A percentile compares a stretch with the other conserved stretches of the same genome.
These are phyloP conservation scores for Carpatolechia fugitivella DNA, from an alignment of 2,888 invertebrate species.

Conservation along the genomic window DNA sequence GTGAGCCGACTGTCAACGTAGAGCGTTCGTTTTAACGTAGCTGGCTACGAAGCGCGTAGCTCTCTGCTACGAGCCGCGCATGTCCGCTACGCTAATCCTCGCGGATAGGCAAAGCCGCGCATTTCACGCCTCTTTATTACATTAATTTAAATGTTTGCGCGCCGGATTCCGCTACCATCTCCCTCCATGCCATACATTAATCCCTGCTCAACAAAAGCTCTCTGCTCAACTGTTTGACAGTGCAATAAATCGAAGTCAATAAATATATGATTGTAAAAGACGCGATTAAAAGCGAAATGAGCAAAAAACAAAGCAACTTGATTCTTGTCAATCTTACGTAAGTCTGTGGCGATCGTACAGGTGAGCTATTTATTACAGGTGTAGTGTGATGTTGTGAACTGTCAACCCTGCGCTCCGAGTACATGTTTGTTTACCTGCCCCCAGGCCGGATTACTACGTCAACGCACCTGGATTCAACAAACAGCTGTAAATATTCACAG, in stretches of 20 bases:
- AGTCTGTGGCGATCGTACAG: neutral
- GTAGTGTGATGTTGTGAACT: neutral
- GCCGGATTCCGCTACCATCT: slow-evolving; percentile 48
- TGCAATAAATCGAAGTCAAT: neutral
- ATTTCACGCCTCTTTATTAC: slow-evolving; percentile 75
- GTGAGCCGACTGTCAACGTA: too few relatives aligned
- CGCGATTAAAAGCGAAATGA: too few relatives aligned
- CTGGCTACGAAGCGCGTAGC: slow-evolving; percentile 23
- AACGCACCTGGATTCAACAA: slow-evolving; percentile 64
- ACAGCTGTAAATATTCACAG: slow-evolving; percentile 63
- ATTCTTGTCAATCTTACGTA: too few relatives aligned
- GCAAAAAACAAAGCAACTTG: too few relatives aligned
- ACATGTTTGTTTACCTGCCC: slow-evolving; percentile 22
- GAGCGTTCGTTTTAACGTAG: too few relatives aligned
- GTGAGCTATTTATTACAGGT: neutral
- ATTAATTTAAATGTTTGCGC: slow-evolving; percentile 78
- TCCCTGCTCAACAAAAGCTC: slow-evolving; percentile 25
- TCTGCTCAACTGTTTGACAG: neutral
- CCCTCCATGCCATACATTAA: slow-evolving; percentile 44
- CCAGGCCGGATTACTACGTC: slow-evolving; percentile 52
- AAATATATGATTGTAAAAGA: neutral
- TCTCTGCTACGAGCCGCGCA: slow-evolving; percentile 26
- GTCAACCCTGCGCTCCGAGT: neutral
- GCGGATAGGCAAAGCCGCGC: slow-evolving; percentile 57
- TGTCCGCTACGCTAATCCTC: slow-evolving; percentile 45